Evolutionary conservation across 2,888 invertebrate genomes (phyloP).

Genomic region (Perizoma flavofasciatum): DNA sequence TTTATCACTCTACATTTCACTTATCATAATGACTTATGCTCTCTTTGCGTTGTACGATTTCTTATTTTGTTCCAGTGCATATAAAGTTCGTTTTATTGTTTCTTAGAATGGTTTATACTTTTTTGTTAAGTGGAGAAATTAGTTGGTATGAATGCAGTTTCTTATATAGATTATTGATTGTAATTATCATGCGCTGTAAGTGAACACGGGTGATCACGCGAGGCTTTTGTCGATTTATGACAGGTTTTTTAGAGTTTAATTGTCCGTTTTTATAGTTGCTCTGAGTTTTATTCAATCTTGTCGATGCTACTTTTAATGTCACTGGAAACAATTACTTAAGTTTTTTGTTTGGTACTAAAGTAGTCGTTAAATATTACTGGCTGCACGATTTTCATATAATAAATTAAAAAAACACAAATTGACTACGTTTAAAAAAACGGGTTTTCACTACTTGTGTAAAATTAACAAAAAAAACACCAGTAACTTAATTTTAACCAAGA

Average conservation of each 20-base stretch:
- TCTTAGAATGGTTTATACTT: constrained; percentile 4
- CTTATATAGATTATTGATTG: constrained; percentile 67
- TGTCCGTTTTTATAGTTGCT: constrained; percentile 8
- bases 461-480: no score
- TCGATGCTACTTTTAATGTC: neutral
- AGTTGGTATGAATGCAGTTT: constrained; percentile 19
- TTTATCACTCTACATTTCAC: constrained; percentile 32
- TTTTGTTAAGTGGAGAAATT: constrained; percentile 3
- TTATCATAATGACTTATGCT: constrained; percentile 22
- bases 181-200: constrained; percentile 71
- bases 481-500: no score
- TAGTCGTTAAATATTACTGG: neutral
- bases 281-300: constrained; percentile 15
- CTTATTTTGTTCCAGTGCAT: constrained; percentile 16
- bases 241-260: constrained; percentile 22
- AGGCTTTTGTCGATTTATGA: constrained; percentile 26
- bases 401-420: no score
- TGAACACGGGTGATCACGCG: constrained; percentile 34
- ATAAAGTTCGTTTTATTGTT: constrained; percentile 16
- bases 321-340: neutral
- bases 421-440: no score
- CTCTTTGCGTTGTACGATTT: constrained; percentile 13
- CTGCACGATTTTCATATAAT: neutral
- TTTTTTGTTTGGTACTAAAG: neutral
- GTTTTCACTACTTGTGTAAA: no score